Conservation (phyloP, 2,888 invertebrate species). For the Hermodice carunculata region DNA sequence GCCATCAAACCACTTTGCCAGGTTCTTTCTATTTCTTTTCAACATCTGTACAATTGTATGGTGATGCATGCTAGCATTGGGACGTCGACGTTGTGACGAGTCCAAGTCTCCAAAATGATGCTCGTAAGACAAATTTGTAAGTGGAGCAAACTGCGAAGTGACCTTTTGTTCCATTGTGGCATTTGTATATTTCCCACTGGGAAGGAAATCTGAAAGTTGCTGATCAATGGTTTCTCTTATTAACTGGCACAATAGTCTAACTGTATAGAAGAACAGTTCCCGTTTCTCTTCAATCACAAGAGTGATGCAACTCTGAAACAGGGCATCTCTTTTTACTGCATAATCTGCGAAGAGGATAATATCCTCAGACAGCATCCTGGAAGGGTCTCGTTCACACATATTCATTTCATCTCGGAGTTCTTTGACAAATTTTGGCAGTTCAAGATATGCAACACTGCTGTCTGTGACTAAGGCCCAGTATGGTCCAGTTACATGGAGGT, state of each 20-base stretch:
- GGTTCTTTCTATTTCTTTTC: constrained; percentile 29
- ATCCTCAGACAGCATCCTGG: neutral
- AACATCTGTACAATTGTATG: constrained; percentile 39
- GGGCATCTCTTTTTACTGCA: no score
- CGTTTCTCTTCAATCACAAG: neutral
- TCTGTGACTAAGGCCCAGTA: constrained; percentile 32
- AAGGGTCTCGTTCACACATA: neutral
- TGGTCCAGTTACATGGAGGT: constrained; percentile 33
- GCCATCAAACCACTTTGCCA: constrained; percentile 31
- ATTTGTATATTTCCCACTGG: constrained; percentile 23
- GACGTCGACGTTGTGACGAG: constrained; percentile 33
- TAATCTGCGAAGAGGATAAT: no score
- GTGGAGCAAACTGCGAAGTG: constrained; percentile 28
- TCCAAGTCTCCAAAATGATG: constrained; percentile 45
- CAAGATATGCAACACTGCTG: constrained; percentile 25
- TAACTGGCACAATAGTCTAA: no score
- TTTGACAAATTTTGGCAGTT: constrained; percentile 15
- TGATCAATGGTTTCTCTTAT: constrained; percentile 25
- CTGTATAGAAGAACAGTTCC: no score
- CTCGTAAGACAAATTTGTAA: constrained; percentile 40
- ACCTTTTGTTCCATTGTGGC: constrained; percentile 8
- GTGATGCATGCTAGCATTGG: constrained; percentile 37
- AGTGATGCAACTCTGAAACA: no score
- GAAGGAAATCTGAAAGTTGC: constrained; percentile 37
- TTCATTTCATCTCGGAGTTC: neutral